Evolutionary conservation across 2,797 vertebrate species (phyloP).

Genomic region (Triplophysa yarkandensis): DNA sequence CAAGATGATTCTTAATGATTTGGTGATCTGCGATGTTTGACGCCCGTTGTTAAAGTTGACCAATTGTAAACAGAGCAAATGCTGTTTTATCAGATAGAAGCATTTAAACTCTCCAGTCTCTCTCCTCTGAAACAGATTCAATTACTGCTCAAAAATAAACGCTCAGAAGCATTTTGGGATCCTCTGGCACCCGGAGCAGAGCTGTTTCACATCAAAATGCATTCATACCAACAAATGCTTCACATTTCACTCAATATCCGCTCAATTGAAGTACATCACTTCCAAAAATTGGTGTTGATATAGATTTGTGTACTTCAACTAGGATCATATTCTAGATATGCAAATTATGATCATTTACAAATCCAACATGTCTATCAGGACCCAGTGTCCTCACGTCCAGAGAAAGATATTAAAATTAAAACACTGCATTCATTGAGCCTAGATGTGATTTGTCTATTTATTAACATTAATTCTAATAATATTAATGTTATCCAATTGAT

Average conservation of each 20-base stretch:
- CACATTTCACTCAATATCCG: too few species aligned
- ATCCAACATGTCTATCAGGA: neutral
- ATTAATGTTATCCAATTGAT: too few species aligned
- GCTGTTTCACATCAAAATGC: neutral
- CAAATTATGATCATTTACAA: neutral
- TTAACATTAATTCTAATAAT: too few species aligned
- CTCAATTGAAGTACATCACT: neutral
- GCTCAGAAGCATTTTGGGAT: neutral
- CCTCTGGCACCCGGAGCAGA: neutral
- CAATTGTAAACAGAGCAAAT: neutral
- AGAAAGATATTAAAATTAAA: conserved; percentile 4
- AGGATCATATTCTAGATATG: neutral
- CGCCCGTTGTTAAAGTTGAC: neutral
- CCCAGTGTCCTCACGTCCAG: neutral
- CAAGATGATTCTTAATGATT: neutral
- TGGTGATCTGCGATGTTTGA: neutral
- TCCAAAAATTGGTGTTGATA: neutral
- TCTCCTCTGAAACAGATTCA: neutral
- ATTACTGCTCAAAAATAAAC: neutral
- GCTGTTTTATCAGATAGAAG: neutral
- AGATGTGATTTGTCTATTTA: too few species aligned
- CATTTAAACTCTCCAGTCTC: neutral
- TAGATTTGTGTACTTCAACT: too few species aligned
- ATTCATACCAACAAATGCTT: too few species aligned
- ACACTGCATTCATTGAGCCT: neutral